Evolutionary conservation across 2,113 vertebrate genomes (phyloP).

Genomic region (Urocolius indicus): DNA sequence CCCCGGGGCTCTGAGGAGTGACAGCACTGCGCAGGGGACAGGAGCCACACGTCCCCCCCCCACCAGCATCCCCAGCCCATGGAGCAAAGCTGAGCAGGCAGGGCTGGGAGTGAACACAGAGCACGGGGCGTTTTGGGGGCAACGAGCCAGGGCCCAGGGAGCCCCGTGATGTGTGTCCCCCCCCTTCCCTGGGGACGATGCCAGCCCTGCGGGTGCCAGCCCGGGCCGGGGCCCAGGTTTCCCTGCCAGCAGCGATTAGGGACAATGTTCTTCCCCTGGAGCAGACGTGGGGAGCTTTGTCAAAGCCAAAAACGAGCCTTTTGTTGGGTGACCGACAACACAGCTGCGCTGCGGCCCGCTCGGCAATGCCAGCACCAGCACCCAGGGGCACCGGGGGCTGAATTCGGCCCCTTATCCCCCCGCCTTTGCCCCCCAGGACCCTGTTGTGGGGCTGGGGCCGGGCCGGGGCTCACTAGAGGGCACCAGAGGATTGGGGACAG

Average conservation of each 20-base stretch:
- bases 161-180: neutral
- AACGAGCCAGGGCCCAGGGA: neutral
- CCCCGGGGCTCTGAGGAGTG: neutral
- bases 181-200: neutral
- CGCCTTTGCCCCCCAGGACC: neutral
- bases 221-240: neutral
- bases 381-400: neutral
- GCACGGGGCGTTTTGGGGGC: neutral
- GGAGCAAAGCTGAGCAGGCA: fast-evolving
- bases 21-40: fast-evolving
- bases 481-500: conserved; percentile 9
- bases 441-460: neutral
- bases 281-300: neutral
- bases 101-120: neutral
- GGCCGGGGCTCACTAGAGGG: conserved; percentile 37
- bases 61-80: fast-evolving
- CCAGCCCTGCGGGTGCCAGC: neutral
- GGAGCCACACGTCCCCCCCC: fast-evolving
- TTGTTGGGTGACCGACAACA: neutral
- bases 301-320: neutral
- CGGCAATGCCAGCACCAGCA: neutral
- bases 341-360: neutral
- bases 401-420: neutral
- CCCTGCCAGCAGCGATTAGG: conserved; percentile 3
- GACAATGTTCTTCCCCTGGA: neutral